Percentiles rank a stretch among this genome's conserved stretches.
These are phyloP conservation scores for Mustela erminea DNA, from an alignment of 2,797 vertebrate species.

Conservation along the genomic window DNA sequence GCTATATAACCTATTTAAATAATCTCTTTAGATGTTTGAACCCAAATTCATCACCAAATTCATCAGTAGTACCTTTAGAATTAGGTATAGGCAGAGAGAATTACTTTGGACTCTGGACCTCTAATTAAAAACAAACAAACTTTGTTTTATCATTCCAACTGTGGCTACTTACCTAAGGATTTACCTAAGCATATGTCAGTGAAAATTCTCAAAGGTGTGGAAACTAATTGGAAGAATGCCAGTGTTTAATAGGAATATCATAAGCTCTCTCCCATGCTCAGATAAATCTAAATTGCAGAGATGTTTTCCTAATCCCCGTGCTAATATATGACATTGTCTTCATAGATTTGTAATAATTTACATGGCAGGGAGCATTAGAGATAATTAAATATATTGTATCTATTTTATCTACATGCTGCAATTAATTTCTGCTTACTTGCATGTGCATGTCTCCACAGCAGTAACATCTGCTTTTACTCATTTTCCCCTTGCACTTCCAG, in stretches of 20 bases:
- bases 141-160: neutral
- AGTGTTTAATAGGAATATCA: neutral
- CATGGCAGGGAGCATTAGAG: neutral
- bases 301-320: neutral
- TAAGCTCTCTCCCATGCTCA: neutral
- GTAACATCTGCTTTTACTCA: neutral
- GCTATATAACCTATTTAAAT: neutral
- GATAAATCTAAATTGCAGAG: neutral
- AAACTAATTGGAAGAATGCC: neutral
- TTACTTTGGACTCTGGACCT: neutral
- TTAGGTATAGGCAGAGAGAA: neutral
- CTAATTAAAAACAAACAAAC: neutral
- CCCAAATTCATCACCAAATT: neutral
- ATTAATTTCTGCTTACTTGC: constrained; percentile 14
- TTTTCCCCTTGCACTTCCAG: constrained; percentile 19
- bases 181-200: neutral
- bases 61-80: neutral
- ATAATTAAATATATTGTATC: neutral
- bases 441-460: neutral
- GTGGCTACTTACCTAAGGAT: neutral
- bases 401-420: neutral
- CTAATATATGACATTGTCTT: neutral
- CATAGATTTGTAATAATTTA: neutral
- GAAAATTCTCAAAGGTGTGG: neutral
- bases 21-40: neutral